phyloP scores from a whole-genome alignment of 1,140 invertebrate genomes.

The Drosophila suzukii region DNA sequence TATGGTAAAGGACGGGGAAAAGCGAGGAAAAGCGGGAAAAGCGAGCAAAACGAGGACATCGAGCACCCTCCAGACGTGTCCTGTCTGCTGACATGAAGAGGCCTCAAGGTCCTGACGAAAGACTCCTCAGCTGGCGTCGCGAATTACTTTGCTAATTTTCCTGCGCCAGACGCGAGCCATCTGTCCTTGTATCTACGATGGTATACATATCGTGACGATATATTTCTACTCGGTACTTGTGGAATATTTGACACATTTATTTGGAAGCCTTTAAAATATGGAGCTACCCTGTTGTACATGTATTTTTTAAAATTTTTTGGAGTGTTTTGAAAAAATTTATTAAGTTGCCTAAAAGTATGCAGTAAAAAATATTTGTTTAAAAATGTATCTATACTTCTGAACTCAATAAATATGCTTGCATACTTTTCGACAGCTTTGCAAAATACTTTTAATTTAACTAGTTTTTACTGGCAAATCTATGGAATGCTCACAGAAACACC shows the following conservation, averaged over 20 bases:
- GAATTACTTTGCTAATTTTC: slow-evolving; percentile 69
- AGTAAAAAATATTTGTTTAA: no score
- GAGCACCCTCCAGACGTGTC: slow-evolving; percentile 25
- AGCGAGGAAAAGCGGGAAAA: not conserved
- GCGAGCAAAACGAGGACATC: slow-evolving; percentile 13
- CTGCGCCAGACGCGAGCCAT: slow-evolving; percentile 32
- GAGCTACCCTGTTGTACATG: no score
- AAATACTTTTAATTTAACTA: no score
- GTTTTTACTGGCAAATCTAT: no score
- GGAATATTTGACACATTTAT: no score
- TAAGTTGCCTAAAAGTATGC: not conserved
- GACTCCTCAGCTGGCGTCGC: slow-evolving; percentile 42
- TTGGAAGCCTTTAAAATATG: no score
- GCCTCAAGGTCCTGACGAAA: slow-evolving; percentile 40
- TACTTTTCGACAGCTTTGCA: not conserved
- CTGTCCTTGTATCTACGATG: slow-evolving; percentile 22
- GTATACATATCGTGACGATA: slow-evolving; percentile 9
- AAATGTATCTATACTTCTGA: no score
- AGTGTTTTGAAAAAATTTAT: no score
- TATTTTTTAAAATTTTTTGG: no score
- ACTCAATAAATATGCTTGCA: not conserved
- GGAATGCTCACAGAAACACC: no score
- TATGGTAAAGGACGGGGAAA: not conserved
- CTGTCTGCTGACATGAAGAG: slow-evolving; percentile 42
- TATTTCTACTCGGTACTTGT: not conserved